Conservation (phyloP, 2,888 invertebrate genomes). For the Epinotia ramella region DNA sequence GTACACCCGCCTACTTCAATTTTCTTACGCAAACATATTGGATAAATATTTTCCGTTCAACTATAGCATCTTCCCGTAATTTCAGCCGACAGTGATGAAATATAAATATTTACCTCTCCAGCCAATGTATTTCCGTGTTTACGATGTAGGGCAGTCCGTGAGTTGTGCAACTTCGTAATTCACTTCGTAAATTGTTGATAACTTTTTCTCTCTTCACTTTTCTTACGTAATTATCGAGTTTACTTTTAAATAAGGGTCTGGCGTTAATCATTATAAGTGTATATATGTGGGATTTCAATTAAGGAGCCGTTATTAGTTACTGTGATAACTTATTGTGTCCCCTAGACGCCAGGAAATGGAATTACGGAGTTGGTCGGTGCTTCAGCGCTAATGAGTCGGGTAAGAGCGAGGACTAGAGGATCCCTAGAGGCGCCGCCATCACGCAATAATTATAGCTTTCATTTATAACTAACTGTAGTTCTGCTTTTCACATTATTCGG, state of each 20-base stretch:
- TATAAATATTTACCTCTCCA: constrained; percentile 65
- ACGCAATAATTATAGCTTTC: constrained; percentile 39
- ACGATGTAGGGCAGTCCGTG: constrained; percentile 72
- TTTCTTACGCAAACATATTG: constrained; percentile 11
- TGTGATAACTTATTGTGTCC: constrained; percentile 44
- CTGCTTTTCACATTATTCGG: constrained; percentile 6
- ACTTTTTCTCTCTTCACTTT: constrained; percentile 62
- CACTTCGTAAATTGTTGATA: constrained; percentile 66
- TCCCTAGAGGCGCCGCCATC: constrained; percentile 35
- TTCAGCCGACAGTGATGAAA: constrained; percentile 30
- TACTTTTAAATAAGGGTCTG: constrained; percentile 62
- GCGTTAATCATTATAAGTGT: constrained; percentile 58
- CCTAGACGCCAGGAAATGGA: constrained; percentile 42
- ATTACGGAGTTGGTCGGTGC: constrained; percentile 44
- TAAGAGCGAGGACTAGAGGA: constrained; percentile 32
- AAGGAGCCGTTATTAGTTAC: constrained; percentile 39
- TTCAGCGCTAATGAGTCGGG: constrained; percentile 44
- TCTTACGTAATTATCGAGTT: constrained; percentile 63
- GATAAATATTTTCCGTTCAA: constrained; percentile 5
- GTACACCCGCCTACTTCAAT: neutral
- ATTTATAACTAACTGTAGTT: constrained; percentile 30
- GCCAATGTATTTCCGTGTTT: constrained; percentile 67
- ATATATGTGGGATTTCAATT: constrained; percentile 38
- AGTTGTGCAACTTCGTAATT: constrained; percentile 68
- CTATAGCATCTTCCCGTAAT: constrained; percentile 10